These are phyloP conservation scores for Arge pagana DNA, from an alignment of 2,888 invertebrate species.

Conservation along the genomic window DNA sequence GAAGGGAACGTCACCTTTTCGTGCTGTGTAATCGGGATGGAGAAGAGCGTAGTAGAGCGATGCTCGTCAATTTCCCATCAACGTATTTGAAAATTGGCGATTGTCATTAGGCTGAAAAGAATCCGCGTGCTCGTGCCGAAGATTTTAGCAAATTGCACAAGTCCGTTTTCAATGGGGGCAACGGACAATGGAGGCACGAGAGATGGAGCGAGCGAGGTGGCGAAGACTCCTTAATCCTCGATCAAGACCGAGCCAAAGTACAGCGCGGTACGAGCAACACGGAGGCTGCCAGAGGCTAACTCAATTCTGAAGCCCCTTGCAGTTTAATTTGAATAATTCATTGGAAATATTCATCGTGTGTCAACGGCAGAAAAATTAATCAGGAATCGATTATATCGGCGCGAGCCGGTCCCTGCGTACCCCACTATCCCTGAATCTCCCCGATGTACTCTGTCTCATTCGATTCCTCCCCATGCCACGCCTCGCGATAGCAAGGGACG, in stretches of 20 bases:
- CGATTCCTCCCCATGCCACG: not conserved
- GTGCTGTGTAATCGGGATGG: too few species aligned
- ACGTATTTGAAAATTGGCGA: too few species aligned
- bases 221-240: constrained; percentile 15
- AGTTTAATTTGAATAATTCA: constrained; percentile 46
- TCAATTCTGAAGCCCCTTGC: constrained; percentile 38
- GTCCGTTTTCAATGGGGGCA: constrained; percentile 20
- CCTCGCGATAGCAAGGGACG: constrained; percentile 4
- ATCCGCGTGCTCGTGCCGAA: too few species aligned
- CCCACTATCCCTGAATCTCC: constrained; percentile 20
- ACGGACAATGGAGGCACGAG: constrained; percentile 12
- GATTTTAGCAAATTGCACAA: constrained; percentile 16
- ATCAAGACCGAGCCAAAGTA: constrained; percentile 15
- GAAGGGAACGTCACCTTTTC: too few species aligned
- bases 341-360: constrained; percentile 46
- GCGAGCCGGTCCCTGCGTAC: not conserved
- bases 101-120: too few species aligned
- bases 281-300: constrained; percentile 35
- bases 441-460: constrained; percentile 9
- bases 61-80: constrained; percentile 13
- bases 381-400: constrained; percentile 41
- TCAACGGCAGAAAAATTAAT: constrained; percentile 48
- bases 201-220: constrained; percentile 1
- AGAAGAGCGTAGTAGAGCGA: too few species aligned
- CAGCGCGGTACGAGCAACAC: constrained; percentile 22